Conservation (phyloP, 2,888 invertebrate species). For the Prenolepis imparis region DNA sequence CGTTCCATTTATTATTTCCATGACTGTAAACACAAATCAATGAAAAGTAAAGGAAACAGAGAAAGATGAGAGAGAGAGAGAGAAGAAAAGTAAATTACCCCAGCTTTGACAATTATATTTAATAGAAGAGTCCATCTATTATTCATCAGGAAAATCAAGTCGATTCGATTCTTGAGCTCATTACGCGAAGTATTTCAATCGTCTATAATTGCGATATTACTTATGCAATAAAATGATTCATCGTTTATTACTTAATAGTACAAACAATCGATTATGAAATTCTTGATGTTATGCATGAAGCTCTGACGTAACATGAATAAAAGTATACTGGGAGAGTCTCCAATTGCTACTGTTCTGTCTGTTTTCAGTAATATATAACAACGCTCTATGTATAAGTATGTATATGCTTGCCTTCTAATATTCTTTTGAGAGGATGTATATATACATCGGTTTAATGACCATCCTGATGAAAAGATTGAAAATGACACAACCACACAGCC, state of each 20-base stretch:
- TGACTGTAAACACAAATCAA: background rate
- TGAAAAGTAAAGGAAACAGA: background rate
- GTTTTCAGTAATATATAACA: slow-evolving; percentile 20
- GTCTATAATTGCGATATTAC: slow-evolving; percentile 1
- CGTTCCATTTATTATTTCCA: background rate
- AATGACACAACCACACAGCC: slow-evolving; percentile 63
- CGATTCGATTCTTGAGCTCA: background rate
- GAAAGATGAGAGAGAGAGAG: background rate
- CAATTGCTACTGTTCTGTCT: background rate
- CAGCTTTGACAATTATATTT: slow-evolving; percentile 13
- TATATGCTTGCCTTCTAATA: background rate
- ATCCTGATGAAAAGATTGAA: slow-evolving; percentile 68
- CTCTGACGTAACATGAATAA: slow-evolving; percentile 36
- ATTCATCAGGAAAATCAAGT: slow-evolving; percentile 17
- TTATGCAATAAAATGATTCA: slow-evolving; percentile 1
- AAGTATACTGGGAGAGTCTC: background rate
- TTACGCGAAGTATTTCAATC: background rate
- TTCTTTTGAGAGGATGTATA: background rate
- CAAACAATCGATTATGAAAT: slow-evolving; percentile 13
- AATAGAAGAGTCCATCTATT: slow-evolving; percentile 18
- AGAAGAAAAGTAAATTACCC: background rate
- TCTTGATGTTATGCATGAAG: slow-evolving; percentile 3
- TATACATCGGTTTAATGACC: slow-evolving; percentile 67
- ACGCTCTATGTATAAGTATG: background rate
- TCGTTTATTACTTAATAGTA: slow-evolving; percentile 26